A percentile compares a stretch with the other conserved stretches of the same genome.
Evolutionary conservation across 1,140 invertebrate genomes (phyloP).

Genomic region (Zaprionus lachaisei): DNA sequence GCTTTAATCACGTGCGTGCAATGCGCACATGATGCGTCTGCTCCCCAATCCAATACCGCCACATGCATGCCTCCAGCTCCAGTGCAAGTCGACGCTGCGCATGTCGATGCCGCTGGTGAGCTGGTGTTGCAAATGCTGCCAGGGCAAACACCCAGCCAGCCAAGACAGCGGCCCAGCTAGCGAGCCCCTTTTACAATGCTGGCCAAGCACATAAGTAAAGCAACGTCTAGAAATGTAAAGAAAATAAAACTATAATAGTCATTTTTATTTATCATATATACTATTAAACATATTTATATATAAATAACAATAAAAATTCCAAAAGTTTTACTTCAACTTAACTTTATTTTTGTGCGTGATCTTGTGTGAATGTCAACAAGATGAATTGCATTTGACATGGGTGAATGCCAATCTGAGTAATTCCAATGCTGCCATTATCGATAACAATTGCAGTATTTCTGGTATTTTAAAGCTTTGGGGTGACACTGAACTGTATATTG

Average conservation of each 20-base stretch:
- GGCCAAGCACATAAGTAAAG: background rate
- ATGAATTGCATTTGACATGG: background rate
- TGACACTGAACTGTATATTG: background rate
- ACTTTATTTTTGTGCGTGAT: background rate
- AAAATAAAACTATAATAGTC: background rate
- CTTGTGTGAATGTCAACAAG: background rate
- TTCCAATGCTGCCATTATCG: background rate
- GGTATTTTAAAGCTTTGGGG: background rate
- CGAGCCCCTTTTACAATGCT: constrained; percentile 50
- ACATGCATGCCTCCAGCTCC: constrained; percentile 41
- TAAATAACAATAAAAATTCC: too few species aligned
- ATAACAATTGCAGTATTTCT: background rate
- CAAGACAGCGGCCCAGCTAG: constrained; percentile 51
- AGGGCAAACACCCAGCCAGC: constrained; percentile 73
- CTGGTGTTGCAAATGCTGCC: constrained; percentile 75
- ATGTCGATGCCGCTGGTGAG: constrained; percentile 35
- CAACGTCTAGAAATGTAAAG: background rate
- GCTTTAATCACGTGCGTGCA: constrained; percentile 82
- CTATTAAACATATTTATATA: too few species aligned
- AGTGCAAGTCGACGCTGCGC: constrained; percentile 5
- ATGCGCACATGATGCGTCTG: constrained; percentile 71
- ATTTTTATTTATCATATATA: too few species aligned
- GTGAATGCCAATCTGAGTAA: background rate
- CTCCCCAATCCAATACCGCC: constrained; percentile 46
- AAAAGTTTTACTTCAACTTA: too few species aligned